A percentile compares a stretch with the other conserved stretches of the same genome.
These are phyloP conservation scores for Heliconius erato DNA, from an alignment of 2,888 invertebrate genomes.

Conservation along the genomic window DNA sequence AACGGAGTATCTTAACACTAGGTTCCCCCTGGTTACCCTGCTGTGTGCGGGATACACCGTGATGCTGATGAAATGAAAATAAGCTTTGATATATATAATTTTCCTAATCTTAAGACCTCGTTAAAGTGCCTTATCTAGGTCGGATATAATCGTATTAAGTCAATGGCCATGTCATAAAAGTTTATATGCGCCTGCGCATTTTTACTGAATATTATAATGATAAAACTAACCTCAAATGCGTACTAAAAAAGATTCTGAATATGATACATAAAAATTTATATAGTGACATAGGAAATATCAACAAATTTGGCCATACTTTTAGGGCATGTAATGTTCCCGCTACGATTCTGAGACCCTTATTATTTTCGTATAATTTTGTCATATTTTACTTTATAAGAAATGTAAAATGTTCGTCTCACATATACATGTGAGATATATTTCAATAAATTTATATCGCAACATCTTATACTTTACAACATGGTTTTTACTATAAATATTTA, in stretches of 20 bases:
- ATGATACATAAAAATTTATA: slow-evolving; percentile 38
- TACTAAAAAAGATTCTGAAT: slow-evolving; percentile 19
- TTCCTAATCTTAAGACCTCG: slow-evolving; percentile 51
- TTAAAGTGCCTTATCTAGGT: slow-evolving; percentile 21
- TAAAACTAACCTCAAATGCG: slow-evolving; percentile 46
- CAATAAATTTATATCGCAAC: not conserved
- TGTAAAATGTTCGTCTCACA: not conserved
- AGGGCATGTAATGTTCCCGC: not conserved
- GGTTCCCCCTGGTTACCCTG: too few relatives aligned
- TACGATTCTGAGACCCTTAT: not conserved
- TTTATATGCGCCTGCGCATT: slow-evolving; percentile 59
- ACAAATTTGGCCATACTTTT: not conserved
- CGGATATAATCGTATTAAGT: slow-evolving; percentile 44
- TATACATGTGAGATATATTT: not conserved
- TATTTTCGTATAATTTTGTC: slow-evolving; percentile 3
- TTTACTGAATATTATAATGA: slow-evolving; percentile 51
- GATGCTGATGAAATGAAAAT: not conserved
- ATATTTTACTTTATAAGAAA: not conserved
- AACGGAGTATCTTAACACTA: too few relatives aligned
- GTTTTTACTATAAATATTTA: not conserved
- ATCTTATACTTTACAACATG: not conserved
- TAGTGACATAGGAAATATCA: not conserved
- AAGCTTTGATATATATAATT: not conserved
- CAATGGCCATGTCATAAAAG: slow-evolving; percentile 57
- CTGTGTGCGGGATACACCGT: too few relatives aligned